Evolutionary conservation across 2,797 vertebrate genomes (phyloP).

Genomic region (Enteromius trimaculatus): DNA sequence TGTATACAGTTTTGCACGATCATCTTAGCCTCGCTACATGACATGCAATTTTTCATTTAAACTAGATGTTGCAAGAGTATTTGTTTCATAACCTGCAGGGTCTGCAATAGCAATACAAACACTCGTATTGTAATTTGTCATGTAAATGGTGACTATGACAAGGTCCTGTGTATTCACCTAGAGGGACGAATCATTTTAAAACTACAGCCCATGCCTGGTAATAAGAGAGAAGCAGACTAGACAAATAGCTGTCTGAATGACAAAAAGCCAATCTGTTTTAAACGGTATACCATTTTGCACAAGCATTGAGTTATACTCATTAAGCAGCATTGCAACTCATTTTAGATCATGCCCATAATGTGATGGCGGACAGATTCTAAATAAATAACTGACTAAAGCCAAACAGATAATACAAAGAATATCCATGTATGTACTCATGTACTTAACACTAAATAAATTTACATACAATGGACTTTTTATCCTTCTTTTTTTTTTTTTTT

Average conservation of each 20-base stretch:
- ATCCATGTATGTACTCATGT: background rate
- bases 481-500: background rate
- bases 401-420: conserved; percentile 13
- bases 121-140: conserved; percentile 61
- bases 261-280: conserved; percentile 62
- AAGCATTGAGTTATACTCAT: conserved; percentile 63
- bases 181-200: conserved; percentile 55
- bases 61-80: conserved; percentile 52
- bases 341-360: conserved; percentile 50
- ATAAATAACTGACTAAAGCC: conserved; percentile 26
- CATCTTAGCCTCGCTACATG: conserved; percentile 63
- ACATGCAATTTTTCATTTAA: conserved; percentile 61
- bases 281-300: conserved; percentile 58
- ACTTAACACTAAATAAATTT: background rate
- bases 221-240: conserved; percentile 56
- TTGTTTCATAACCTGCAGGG: conserved; percentile 54
- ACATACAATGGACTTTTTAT: background rate
- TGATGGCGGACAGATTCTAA: conserved; percentile 34
- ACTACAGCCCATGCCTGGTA: conserved; percentile 48
- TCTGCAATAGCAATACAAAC: conserved; percentile 54
- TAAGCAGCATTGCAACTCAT: conserved; percentile 54
- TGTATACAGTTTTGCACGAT: conserved; percentile 41
- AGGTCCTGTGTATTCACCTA: conserved; percentile 64
- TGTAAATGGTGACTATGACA: conserved; percentile 63
- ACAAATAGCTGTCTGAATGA: conserved; percentile 66